phyloP scores from a whole-genome alignment of 1,140 invertebrate species.

The Watersipora subatra region DNA sequence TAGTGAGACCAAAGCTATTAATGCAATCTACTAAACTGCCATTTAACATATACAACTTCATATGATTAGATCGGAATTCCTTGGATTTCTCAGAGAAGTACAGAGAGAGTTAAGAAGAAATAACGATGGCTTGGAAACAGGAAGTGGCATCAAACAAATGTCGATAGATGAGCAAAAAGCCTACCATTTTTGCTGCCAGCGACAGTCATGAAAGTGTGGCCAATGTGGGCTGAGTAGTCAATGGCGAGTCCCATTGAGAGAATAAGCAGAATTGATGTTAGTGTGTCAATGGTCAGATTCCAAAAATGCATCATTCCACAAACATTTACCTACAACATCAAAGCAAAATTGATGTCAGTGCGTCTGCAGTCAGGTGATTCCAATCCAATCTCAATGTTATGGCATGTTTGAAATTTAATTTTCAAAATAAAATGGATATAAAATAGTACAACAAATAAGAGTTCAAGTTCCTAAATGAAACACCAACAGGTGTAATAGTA shows the following conservation, averaged over 20 bases:
- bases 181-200: slow-evolving; percentile 45
- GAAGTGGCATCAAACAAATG: not conserved
- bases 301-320: slow-evolving; percentile 67
- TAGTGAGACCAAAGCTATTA: too few relatives aligned
- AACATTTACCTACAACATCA: slow-evolving; percentile 47
- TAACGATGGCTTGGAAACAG: too few relatives aligned
- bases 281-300: slow-evolving; percentile 71
- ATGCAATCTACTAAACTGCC: too few relatives aligned
- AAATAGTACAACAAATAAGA: too few relatives aligned
- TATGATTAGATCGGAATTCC: too few relatives aligned
- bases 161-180: not conserved
- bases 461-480: too few relatives aligned
- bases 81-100: too few relatives aligned
- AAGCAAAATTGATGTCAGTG: not conserved
- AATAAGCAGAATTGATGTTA: slow-evolving; percentile 67
- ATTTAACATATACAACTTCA: too few relatives aligned
- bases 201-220: slow-evolving; percentile 56
- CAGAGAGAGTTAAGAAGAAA: not conserved
- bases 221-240: slow-evolving; percentile 75
- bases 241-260: slow-evolving; percentile 72
- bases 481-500: too few relatives aligned
- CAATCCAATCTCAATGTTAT: not conserved
- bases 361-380: not conserved
- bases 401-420: not conserved
- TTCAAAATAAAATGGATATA: too few relatives aligned